Base-by-base conservation (phyloP, 2,888 invertebrate species). In the Synanthedon andrenaeformis region DNA sequence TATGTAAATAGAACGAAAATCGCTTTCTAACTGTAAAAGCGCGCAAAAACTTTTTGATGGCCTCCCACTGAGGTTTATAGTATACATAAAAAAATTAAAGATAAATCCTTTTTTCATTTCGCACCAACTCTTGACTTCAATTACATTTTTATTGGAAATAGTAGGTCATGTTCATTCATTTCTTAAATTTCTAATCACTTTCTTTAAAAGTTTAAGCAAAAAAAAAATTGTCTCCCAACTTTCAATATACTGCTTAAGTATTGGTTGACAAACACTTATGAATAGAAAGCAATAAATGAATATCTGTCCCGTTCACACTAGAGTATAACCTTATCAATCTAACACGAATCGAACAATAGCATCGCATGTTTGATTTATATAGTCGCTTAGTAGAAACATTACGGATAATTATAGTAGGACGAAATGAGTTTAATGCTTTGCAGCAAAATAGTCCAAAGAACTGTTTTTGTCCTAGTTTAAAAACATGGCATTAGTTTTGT, bases 301-400 rank as follows among this genome's bases (percentile, higher is more conserved):
- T 82, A 79, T 80, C 85, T 79, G 72, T 86, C 87, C 74, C 87
- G 72, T 83, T 87, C 84, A 80, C 87, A 83, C 87, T 82, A 72
- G 76, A 77, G 82, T 77, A 81, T 81, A 82, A 81, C 81, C 82
- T 84, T 83, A 86, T 87, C 87, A 87, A 87, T 87, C 84, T 83
- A 82, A 81, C 84, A 75, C 79, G 84, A 86, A 84, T 87, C 87
- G 85, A 87, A 87, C 85, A 86, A 86, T 83, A 87, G 86, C 79
- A 75, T 81, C 83, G 81, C 84, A 81, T 85, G 83, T 87, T 85
- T 86, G 87, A 87, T 87, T 87, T 87, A 86, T 85, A 82, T 79
- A 84, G 78, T 83, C 87, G 86, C 85, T 87, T 86, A 86, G 87
- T 84, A 82, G 80, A 80, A 86, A 82, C 84, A 86, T 87, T 86